phyloP scores from a whole-genome alignment of 2,888 invertebrate genomes.

The Mantis religiosa region DNA sequence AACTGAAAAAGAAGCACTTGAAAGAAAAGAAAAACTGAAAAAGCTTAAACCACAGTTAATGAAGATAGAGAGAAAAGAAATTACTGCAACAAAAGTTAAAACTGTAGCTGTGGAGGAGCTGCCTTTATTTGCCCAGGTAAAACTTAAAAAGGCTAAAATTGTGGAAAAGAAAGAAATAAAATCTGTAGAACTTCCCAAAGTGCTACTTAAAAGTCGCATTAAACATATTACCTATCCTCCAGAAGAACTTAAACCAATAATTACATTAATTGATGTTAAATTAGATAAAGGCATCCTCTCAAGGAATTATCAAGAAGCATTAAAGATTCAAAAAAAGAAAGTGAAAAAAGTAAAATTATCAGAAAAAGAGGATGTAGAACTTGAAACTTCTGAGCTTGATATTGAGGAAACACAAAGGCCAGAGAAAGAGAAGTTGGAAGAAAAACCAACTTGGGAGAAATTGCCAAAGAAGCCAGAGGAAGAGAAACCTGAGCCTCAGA shows the following conservation, averaged over 20 bases:
- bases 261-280: constrained; percentile 38
- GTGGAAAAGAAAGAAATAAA: constrained; percentile 49
- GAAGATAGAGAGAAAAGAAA: constrained; percentile 57
- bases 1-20: constrained; percentile 28
- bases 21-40: constrained; percentile 17
- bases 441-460: constrained; percentile 39
- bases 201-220: constrained; percentile 69
- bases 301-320: constrained; percentile 38
- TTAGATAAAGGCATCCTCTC: constrained; percentile 38
- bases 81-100: constrained; percentile 58
- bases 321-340: constrained; percentile 36
- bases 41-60: constrained; percentile 45
- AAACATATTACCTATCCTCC: constrained; percentile 49
- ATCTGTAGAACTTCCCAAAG: constrained; percentile 54
- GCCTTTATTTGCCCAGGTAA: constrained; percentile 62
- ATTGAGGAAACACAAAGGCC: constrained; percentile 23
- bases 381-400: constrained; percentile 35
- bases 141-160: constrained; percentile 58
- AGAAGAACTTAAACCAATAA: constrained; percentile 39
- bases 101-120: constrained; percentile 51
- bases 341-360: constrained; percentile 43
- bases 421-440: constrained; percentile 22
- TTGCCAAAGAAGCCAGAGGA: constrained; percentile 34
- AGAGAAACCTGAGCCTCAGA: constrained; percentile 33
- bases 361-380: constrained; percentile 43